Percentiles rank a stretch among this genome's conserved stretches.
Evolutionary conservation across 1,140 invertebrate species (phyloP).

Genomic region (Elysia chlorotica): DNA sequence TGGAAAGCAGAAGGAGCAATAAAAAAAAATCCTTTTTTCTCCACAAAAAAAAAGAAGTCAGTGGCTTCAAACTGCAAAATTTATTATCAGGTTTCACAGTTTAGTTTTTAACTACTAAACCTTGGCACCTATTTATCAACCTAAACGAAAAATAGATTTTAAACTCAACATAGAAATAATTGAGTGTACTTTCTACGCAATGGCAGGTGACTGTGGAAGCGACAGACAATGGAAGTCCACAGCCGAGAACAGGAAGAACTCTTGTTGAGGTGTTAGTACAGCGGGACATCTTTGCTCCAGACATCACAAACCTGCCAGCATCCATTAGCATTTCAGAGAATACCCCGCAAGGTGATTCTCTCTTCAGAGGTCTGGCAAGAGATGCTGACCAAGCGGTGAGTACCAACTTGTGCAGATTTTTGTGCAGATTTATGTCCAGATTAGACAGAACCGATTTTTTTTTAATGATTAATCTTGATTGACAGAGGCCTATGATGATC

Average conservation of each 20-base stretch:
- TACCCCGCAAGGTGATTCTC: slow-evolving; percentile 1
- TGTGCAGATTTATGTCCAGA: too few relatives aligned
- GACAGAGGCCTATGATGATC: too few relatives aligned
- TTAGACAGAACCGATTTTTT: too few relatives aligned
- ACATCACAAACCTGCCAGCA: slow-evolving; percentile 9
- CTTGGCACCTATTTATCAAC: too few relatives aligned
- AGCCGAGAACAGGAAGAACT: slow-evolving; percentile 13
- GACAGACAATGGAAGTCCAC: slow-evolving; percentile 27
- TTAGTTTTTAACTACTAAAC: too few relatives aligned
- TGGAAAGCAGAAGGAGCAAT: too few relatives aligned
- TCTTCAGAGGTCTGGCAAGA: slow-evolving; percentile 67
- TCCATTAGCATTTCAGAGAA: slow-evolving; percentile 24
- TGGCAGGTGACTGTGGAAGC: slow-evolving; percentile 25
- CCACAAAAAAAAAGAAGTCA: too few relatives aligned
- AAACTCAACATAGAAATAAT: neutral
- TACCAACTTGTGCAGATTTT: too few relatives aligned
- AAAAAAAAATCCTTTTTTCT: too few relatives aligned
- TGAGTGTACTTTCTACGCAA: neutral
- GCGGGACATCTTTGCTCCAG: neutral
- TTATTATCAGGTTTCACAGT: too few relatives aligned
- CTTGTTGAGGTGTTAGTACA: slow-evolving; percentile 52
- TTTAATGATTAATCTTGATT: too few relatives aligned
- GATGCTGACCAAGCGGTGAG: slow-evolving; percentile 40
- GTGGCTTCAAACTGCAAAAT: too few relatives aligned
- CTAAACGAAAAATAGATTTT: neutral